phyloP scores from a whole-genome alignment of 2,797 vertebrate species.

The Hydrocynus forskahlii region DNA sequence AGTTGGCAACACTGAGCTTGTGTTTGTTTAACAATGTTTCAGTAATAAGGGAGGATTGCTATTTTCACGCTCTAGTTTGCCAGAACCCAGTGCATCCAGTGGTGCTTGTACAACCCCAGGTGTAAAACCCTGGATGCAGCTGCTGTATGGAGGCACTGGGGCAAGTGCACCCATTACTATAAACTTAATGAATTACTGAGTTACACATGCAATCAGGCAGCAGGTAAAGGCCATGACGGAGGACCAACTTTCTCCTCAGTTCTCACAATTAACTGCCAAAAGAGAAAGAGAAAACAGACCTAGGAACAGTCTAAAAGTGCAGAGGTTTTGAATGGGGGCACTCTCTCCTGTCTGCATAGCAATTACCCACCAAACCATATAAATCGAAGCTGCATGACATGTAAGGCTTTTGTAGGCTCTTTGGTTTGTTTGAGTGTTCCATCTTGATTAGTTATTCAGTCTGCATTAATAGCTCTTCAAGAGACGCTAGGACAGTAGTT shows the following conservation, averaged over 20 bases:
- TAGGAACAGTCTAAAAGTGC: slow-evolving; percentile 2
- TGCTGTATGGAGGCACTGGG: slow-evolving; percentile 33
- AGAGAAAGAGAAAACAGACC: not conserved
- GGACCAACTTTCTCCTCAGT: not conserved
- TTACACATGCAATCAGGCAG: slow-evolving; percentile 41
- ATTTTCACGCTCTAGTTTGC: slow-evolving; percentile 12
- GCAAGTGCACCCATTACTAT: slow-evolving; percentile 26
- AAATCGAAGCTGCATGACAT: slow-evolving; percentile 10
- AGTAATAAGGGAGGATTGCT: slow-evolving; percentile 14
- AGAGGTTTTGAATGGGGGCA: slow-evolving; percentile 34
- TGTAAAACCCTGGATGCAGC: slow-evolving; percentile 31
- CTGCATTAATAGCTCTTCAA: slow-evolving; percentile 25
- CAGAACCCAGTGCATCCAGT: not conserved
- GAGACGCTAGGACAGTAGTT: slow-evolving; percentile 16
- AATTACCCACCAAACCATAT: slow-evolving; percentile 32
- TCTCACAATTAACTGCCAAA: not conserved
- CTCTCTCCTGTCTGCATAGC: slow-evolving; percentile 19
- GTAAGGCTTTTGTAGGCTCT: not conserved
- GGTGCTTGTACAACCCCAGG: slow-evolving; percentile 12
- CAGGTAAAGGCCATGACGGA: not conserved
- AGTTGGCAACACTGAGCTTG: slow-evolving; percentile 8
- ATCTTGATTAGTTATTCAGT: slow-evolving; percentile 14
- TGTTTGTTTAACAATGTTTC: slow-evolving; percentile 2
- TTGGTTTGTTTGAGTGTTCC: slow-evolving; percentile 19
- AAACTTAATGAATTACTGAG: slow-evolving; percentile 39